These are phyloP conservation scores for Philhelius pedissequus DNA, from an alignment of 2,888 invertebrate species.

Conservation along the genomic window DNA sequence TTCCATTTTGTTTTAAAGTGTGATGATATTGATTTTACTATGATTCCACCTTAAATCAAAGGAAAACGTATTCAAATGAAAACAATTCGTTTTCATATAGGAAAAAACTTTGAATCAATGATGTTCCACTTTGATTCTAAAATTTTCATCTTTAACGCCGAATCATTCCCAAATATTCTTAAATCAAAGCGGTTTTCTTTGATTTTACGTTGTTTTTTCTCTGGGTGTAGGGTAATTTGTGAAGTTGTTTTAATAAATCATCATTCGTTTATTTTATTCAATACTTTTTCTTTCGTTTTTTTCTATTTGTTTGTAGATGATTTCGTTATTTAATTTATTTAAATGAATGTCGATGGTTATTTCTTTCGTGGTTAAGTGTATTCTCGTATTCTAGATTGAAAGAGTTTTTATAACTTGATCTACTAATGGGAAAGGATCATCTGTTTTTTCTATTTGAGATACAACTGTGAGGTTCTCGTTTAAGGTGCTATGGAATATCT, in stretches of 20 bases:
- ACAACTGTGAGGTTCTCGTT: constrained; percentile 11
- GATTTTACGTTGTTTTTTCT: too few relatives aligned
- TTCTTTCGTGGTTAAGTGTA: constrained; percentile 15
- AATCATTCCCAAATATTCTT: too few relatives aligned
- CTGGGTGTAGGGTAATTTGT: neutral
- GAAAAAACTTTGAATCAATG: too few relatives aligned
- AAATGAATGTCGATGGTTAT: constrained; percentile 6
- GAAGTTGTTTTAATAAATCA: constrained; percentile 1
- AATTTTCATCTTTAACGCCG: too few relatives aligned
- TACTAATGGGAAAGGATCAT: neutral
- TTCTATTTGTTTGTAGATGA: neutral
- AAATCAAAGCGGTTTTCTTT: too few relatives aligned
- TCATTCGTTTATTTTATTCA: neutral
- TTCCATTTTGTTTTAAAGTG: too few relatives aligned
- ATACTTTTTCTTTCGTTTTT: neutral
- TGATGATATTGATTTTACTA: too few relatives aligned
- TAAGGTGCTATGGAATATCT: neutral
- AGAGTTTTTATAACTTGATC: neutral
- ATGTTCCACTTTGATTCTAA: too few relatives aligned
- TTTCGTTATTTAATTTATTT: neutral
- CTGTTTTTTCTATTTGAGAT: constrained; percentile 4
- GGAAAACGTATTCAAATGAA: too few relatives aligned
- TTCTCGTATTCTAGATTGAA: neutral
- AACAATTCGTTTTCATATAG: too few relatives aligned
- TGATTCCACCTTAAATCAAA: too few relatives aligned